These are phyloP conservation scores for Xenopus petersii DNA, from an alignment of 2,797 vertebrate species.

Conservation along the genomic window DNA sequence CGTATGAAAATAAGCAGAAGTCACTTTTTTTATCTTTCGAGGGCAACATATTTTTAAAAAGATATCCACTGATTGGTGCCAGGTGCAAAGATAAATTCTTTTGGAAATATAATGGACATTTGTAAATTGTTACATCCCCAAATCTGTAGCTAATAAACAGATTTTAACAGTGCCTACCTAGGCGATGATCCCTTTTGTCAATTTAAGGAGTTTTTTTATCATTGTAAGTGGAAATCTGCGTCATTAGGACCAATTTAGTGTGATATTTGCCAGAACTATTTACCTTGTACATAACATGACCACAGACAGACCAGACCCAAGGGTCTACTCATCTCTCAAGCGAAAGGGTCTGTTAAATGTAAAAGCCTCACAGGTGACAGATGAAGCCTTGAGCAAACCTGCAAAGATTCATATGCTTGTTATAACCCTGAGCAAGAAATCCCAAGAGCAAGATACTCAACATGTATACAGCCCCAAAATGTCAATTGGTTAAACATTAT, in stretches of 20 bases:
- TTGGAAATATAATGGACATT: constrained; percentile 1
- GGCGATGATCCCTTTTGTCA: constrained; percentile 1
- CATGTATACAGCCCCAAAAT: too few species aligned
- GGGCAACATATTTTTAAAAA: background rate
- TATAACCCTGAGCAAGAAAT: too few species aligned
- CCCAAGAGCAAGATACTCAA: too few species aligned
- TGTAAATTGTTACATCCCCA: background rate
- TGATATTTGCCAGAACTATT: constrained; percentile 42
- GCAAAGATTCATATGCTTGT: too few species aligned
- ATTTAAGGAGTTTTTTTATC: constrained; percentile 20
- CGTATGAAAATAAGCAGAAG: constrained; percentile 15
- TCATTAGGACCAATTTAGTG: constrained; percentile 39
- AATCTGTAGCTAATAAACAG: background rate
- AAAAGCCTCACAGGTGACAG: constrained; percentile 25
- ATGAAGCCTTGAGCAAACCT: background rate
- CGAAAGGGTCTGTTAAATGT: constrained; percentile 23
- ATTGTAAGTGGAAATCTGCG: constrained; percentile 17
- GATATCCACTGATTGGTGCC: background rate
- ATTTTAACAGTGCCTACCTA: constrained; percentile 4
- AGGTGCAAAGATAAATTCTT: background rate
- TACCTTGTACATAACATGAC: constrained; percentile 29
- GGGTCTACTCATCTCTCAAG: constrained; percentile 29
- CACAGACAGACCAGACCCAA: constrained; percentile 28
- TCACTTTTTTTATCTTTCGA: background rate
- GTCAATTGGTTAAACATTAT: too few species aligned